A percentile compares a stretch with the other conserved stretches of the same genome.
Evolutionary conservation across 2,113 vertebrate species (phyloP).

Genomic region (Holacanthus passer): DNA sequence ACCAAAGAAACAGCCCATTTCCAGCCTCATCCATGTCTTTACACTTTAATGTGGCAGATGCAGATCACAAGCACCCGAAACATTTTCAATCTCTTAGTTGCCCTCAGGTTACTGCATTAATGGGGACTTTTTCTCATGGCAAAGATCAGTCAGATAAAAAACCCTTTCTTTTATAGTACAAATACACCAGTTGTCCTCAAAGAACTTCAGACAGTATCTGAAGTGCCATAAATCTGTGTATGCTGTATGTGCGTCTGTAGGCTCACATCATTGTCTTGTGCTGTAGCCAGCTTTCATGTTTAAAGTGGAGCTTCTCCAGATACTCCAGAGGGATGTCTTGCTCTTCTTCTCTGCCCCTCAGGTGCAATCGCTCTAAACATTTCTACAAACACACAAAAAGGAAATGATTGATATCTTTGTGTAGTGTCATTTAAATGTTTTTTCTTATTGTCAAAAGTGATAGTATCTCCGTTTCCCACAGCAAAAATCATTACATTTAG

Average conservation of each 20-base stretch:
- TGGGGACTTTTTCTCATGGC: background rate
- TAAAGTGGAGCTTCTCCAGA: slow-evolving; percentile 94
- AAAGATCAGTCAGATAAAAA: background rate
- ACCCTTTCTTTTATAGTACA: background rate
- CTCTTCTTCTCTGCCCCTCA: slow-evolving; percentile 92
- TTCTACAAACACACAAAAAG: slow-evolving; percentile 81
- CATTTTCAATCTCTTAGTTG: background rate
- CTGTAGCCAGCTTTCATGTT: slow-evolving; percentile 96
- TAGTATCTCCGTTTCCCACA: background rate
- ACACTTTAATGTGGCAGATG: background rate
- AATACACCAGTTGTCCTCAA: slow-evolving; percentile 2
- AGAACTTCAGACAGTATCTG: background rate
- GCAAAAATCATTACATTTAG: rapidly evolving
- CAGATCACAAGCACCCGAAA: slow-evolving; percentile 22
- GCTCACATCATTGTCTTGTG: slow-evolving; percentile 90
- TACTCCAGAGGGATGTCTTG: slow-evolving; percentile 95
- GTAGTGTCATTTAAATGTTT: background rate
- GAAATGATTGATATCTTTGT: background rate
- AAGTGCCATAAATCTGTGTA: background rate
- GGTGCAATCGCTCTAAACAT: slow-evolving; percentile 90
- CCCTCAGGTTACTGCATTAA: slow-evolving; percentile 7
- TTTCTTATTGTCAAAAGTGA: too few species aligned
- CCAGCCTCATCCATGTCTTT: background rate
- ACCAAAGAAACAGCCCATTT: background rate
- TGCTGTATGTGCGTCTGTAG: background rate